Conservation (phyloP, 2,113 vertebrate genomes). For the Labrus mixtus region DNA sequence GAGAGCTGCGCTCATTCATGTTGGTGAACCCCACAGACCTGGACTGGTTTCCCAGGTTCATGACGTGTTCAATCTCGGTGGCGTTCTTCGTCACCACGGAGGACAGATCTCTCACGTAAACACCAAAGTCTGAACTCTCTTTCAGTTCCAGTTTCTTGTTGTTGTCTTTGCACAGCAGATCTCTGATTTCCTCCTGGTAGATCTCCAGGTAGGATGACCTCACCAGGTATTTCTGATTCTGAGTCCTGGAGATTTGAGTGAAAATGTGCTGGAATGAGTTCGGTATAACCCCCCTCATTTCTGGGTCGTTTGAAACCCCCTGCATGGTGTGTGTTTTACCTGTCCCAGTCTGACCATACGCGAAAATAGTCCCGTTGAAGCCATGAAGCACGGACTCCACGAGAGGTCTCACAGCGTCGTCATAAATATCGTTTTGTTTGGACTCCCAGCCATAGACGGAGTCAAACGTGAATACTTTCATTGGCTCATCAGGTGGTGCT, state of each 20-base stretch:
- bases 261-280: constrained; percentile 96
- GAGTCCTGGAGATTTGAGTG: constrained; percentile 95
- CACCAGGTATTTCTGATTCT: constrained; percentile 96
- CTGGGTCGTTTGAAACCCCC: constrained; percentile 88
- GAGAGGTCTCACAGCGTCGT: constrained; percentile 92
- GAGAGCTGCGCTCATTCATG: constrained; percentile 96
- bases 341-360: constrained; percentile 95
- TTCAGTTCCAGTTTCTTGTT: constrained; percentile 93
- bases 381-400: constrained; percentile 92
- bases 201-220: constrained; percentile 98
- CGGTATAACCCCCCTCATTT: constrained; percentile 91
- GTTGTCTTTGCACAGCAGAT: constrained; percentile 94
- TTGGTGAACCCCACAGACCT: constrained; percentile 94
- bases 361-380: constrained; percentile 95
- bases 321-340: constrained; percentile 98
- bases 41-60: constrained; percentile 94
- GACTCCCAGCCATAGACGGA: constrained; percentile 92
- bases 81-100: constrained; percentile 97
- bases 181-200: constrained; percentile 96
- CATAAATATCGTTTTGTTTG: constrained; percentile 92
- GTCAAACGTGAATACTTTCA: constrained; percentile 96
- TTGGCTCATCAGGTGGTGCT: constrained; percentile 86
- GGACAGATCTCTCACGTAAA: constrained; percentile 95
- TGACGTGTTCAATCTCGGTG: constrained; percentile 95
- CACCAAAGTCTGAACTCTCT: constrained; percentile 90